Evolutionary conservation across 2,888 invertebrate genomes (phyloP).

Genomic region (Drosophila mettleri): DNA sequence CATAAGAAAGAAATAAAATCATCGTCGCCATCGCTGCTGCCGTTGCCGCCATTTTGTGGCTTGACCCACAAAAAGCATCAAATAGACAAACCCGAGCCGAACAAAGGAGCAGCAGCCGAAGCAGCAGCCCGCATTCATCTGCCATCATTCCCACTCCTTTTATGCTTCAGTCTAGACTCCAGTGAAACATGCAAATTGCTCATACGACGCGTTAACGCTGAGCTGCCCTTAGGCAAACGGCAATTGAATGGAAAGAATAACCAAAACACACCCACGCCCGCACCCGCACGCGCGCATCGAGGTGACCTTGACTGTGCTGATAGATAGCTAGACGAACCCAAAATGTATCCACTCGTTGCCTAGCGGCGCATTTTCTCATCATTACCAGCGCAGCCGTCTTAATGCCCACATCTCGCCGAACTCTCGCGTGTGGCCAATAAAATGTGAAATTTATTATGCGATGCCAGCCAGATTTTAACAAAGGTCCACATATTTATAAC

Average conservation of each 20-base stretch:
- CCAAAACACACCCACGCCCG: slow-evolving; percentile 10
- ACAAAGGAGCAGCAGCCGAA: slow-evolving; percentile 11
- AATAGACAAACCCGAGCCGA: slow-evolving; percentile 35
- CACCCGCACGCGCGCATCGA: slow-evolving; percentile 1
- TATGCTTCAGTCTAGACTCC: slow-evolving; percentile 49
- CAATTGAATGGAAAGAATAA: slow-evolving; percentile 20
- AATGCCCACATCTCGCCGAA: slow-evolving; percentile 8
- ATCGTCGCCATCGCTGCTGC: slow-evolving; percentile 36
- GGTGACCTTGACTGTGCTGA: slow-evolving; percentile 38
- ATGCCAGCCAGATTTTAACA: slow-evolving; percentile 26
- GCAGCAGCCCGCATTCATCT: not conserved
- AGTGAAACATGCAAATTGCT: slow-evolving; percentile 57
- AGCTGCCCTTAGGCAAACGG: slow-evolving; percentile 19
- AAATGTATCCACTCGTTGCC: slow-evolving; percentile 34
- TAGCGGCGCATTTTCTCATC: slow-evolving; percentile 38
- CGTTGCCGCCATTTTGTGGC: slow-evolving; percentile 59
- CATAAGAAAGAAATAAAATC: slow-evolving; percentile 45
- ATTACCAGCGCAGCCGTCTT: slow-evolving; percentile 35
- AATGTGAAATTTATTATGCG: slow-evolving; percentile 52
- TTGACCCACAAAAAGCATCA: slow-evolving; percentile 70
- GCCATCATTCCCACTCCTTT: not conserved
- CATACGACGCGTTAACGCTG: slow-evolving; percentile 56
- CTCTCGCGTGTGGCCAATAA: slow-evolving; percentile 48
- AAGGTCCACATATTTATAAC: slow-evolving; percentile 42
- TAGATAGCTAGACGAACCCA: not conserved